Conservation (phyloP, 1,140 invertebrate genomes). For the Trinorchestia longiramus region DNA sequence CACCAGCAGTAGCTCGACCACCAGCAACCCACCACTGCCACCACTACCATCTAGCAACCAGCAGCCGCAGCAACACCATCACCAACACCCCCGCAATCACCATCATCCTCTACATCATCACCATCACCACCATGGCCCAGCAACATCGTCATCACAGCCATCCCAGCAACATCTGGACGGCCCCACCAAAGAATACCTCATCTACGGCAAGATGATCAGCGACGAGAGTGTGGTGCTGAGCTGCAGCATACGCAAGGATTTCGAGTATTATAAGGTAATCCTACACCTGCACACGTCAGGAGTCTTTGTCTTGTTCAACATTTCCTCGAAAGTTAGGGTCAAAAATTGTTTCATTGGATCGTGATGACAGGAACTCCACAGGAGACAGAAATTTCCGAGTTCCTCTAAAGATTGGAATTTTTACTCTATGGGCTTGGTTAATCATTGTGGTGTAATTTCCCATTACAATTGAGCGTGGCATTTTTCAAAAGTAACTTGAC, state of each 20-base stretch:
- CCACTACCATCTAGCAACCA: conserved; percentile 69
- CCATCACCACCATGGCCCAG: conserved; percentile 29
- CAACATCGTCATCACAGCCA: neutral
- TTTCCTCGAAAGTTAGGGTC: neutral
- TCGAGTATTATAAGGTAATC: conserved; percentile 92
- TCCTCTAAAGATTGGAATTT: no score
- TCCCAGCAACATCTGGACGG: conserved; percentile 29
- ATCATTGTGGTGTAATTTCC: no score
- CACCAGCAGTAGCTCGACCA: neutral
- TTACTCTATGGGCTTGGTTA: no score
- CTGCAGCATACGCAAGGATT: conserved; percentile 95
- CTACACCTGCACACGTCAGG: neutral
- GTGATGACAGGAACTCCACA: no score
- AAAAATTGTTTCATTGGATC: no score
- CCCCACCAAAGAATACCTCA: conserved; percentile 81
- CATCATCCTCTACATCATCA: conserved; percentile 34
- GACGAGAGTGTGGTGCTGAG: conserved; percentile 93
- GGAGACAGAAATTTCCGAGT: no score
- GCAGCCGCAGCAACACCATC: conserved; percentile 85
- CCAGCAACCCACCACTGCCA: neutral
- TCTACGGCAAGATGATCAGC: conserved; percentile 89
- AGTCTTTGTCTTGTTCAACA: neutral
- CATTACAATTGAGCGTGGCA: no score
- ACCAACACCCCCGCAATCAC: conserved; percentile 75
- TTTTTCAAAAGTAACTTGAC: no score